phyloP scores from a whole-genome alignment of 2,888 invertebrate species.

The Netelia virgata region DNA sequence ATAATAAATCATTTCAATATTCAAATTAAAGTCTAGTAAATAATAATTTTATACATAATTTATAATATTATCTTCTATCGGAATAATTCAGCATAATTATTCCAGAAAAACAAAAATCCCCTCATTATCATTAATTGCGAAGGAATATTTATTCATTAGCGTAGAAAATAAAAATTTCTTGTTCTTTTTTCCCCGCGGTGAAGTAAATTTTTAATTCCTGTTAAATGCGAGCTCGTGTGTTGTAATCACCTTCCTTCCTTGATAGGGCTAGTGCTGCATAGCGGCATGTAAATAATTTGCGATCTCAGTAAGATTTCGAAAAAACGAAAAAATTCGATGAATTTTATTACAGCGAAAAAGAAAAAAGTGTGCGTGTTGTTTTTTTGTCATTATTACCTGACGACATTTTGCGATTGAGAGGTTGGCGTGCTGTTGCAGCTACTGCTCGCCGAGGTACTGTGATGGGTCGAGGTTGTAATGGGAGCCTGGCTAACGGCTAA shows the following conservation, averaged over 20 bases:
- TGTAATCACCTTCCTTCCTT: constrained; percentile 83
- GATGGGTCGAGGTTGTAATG: constrained; percentile 70
- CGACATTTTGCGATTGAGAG: constrained; percentile 82
- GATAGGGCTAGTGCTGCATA: constrained; percentile 77
- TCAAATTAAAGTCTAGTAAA: background rate
- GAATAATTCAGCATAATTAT: background rate
- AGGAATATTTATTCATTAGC: background rate
- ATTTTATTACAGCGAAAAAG: background rate
- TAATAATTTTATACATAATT: background rate
- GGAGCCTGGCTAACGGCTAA: constrained; percentile 73
- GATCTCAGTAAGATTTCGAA: constrained; percentile 20
- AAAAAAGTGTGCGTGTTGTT: background rate
- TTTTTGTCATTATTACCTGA: constrained; percentile 77
- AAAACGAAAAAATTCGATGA: constrained; percentile 10
- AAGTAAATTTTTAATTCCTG: too few species aligned
- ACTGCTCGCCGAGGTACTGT: constrained; percentile 70
- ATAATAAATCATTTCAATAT: background rate
- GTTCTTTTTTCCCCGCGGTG: background rate
- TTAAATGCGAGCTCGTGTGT: constrained; percentile 1
- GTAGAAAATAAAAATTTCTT: constrained; percentile 8
- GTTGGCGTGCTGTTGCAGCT: constrained; percentile 78
- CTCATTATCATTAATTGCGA: too few species aligned
- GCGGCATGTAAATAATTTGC: constrained; percentile 65
- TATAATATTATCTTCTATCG: background rate
- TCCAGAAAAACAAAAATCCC: background rate